Conservation (phyloP, 2,888 invertebrate species). For the Amphipoea oculea region DNA sequence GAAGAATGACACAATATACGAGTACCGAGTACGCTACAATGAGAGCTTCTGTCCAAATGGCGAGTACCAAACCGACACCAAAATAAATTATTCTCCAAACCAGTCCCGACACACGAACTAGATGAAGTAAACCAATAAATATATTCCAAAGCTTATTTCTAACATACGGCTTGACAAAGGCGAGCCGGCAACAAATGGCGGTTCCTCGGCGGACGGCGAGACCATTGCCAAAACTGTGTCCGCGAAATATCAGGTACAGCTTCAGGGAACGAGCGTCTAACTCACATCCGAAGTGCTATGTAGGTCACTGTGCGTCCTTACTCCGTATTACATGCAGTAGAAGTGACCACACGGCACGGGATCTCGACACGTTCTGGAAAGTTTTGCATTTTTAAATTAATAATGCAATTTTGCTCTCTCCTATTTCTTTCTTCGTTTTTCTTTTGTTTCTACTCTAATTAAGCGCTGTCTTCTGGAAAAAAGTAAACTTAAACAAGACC, state of each 20-base stretch:
- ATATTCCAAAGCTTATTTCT: constrained; percentile 56
- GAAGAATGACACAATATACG: background rate
- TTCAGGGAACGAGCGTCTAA: constrained; percentile 28
- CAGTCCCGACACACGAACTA: constrained; percentile 43
- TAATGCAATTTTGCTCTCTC: constrained; percentile 5
- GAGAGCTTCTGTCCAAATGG: background rate
- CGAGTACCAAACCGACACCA: background rate
- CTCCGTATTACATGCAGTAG: constrained; percentile 51
- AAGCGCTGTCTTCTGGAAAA: background rate
- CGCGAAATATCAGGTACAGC: constrained; percentile 61
- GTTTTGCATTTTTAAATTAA: constrained; percentile 21
- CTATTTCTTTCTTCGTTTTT: background rate
- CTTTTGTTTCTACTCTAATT: constrained; percentile 5
- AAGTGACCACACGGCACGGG: constrained; percentile 35
- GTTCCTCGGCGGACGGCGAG: constrained; percentile 22
- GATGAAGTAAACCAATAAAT: constrained; percentile 59
- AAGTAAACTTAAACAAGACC: background rate
- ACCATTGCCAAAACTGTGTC: constrained; percentile 62
- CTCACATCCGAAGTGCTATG: constrained; percentile 54
- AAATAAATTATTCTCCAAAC: constrained; percentile 33
- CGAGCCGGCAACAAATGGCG: constrained; percentile 59
- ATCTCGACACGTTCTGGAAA: constrained; percentile 9
- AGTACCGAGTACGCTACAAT: background rate
- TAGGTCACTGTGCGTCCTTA: constrained; percentile 62
- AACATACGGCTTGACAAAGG: constrained; percentile 48